phyloP scores from a whole-genome alignment of 2,888 invertebrate genomes.

The Glyphotaelius pellucidus region DNA sequence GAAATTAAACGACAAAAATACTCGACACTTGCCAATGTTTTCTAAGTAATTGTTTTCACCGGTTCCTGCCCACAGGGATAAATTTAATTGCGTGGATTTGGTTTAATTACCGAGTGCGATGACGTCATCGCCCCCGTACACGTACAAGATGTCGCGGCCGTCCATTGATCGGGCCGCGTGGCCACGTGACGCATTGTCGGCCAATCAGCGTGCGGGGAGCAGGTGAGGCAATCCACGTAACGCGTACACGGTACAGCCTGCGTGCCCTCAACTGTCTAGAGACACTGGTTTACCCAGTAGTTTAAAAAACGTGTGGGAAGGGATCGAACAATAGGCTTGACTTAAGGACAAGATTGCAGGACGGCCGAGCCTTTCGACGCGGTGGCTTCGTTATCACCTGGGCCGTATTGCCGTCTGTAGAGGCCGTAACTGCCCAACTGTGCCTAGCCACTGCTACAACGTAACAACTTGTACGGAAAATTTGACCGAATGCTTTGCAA shows the following conservation, averaged over 20 bases:
- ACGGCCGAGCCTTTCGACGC: too few relatives aligned
- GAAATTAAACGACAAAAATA: background rate
- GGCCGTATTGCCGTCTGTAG: too few relatives aligned
- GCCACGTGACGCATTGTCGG: constrained; percentile 63
- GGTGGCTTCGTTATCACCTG: too few relatives aligned
- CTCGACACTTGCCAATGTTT: background rate
- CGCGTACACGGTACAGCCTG: constrained; percentile 25
- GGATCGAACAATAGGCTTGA: too few relatives aligned
- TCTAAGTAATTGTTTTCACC: background rate
- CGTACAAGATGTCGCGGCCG: constrained; percentile 8
- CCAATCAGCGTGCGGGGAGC: constrained; percentile 60
- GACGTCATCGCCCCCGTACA: background rate
- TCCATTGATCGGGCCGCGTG: constrained; percentile 61
- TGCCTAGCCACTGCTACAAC: background rate
- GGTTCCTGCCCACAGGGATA: background rate
- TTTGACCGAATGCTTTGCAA: too few relatives aligned
- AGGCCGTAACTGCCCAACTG: too few relatives aligned
- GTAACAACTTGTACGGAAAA: background rate
- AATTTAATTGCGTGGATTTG: background rate
- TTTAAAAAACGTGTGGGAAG: too few relatives aligned
- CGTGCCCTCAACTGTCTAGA: constrained; percentile 12
- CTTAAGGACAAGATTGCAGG: too few relatives aligned
- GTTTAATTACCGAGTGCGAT: background rate
- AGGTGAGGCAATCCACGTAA: constrained; percentile 54
- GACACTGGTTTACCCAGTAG: too few relatives aligned